A percentile compares a stretch with the other conserved stretches of the same genome.
Evolutionary conservation across 2,888 invertebrate species (phyloP).

Genomic region (Leptogaster cylindrica): DNA sequence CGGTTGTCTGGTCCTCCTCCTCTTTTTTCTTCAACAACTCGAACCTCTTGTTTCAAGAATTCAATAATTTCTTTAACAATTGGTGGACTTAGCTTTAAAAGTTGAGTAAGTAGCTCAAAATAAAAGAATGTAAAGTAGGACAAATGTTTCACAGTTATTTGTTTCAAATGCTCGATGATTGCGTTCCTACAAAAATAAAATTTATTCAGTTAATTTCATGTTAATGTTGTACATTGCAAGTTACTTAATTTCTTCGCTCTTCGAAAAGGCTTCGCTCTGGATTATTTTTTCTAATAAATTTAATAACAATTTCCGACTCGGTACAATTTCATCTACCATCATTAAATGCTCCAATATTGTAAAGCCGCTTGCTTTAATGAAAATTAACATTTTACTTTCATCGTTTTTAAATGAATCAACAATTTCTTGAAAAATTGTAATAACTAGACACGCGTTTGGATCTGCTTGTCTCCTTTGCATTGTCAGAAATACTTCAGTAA

Average conservation of each 20-base stretch:
- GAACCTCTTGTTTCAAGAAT: slow-evolving; percentile 55
- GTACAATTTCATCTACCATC: slow-evolving; percentile 59
- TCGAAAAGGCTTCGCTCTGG: slow-evolving; percentile 49
- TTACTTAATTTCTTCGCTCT: slow-evolving; percentile 50
- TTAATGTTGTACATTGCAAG: background rate
- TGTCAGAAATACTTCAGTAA: slow-evolving; percentile 55
- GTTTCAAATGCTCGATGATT: slow-evolving; percentile 53
- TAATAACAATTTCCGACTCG: slow-evolving; percentile 55
- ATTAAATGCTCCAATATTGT: slow-evolving; percentile 59
- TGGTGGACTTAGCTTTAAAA: slow-evolving; percentile 53
- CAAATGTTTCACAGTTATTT: slow-evolving; percentile 57
- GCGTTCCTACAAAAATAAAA: slow-evolving; percentile 46
- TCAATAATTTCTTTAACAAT: slow-evolving; percentile 53
- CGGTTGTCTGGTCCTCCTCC: slow-evolving; percentile 59
- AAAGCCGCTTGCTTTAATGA: slow-evolving; percentile 54
- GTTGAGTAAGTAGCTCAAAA: slow-evolving; percentile 57
- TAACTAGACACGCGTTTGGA: slow-evolving; percentile 55
- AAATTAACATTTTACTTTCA: slow-evolving; percentile 50
- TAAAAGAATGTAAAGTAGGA: slow-evolving; percentile 60
- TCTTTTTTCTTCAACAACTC: slow-evolving; percentile 57
- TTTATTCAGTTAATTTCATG: background rate
- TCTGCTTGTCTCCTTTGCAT: slow-evolving; percentile 58
- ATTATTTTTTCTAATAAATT: slow-evolving; percentile 53
- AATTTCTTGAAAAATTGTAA: slow-evolving; percentile 58
- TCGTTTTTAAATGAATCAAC: slow-evolving; percentile 48